Evolutionary conservation across 2,888 invertebrate genomes (phyloP).

Genomic region (Limenitis camilla): DNA sequence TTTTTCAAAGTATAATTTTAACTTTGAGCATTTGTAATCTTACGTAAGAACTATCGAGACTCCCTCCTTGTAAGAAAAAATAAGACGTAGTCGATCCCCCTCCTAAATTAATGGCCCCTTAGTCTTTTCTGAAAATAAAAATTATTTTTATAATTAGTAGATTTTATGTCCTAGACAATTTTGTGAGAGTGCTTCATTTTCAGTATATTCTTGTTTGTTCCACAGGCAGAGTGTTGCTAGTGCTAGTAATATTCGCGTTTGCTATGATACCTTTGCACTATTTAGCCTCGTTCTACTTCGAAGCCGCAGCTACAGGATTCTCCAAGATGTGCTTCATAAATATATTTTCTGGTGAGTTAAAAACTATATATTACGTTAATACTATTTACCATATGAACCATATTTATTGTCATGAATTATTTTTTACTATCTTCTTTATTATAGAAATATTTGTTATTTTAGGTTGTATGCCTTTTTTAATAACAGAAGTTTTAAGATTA

Average conservation of each 20-base stretch:
- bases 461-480: constrained; percentile 84
- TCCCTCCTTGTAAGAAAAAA: no score
- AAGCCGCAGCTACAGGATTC: constrained; percentile 84
- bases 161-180: no score
- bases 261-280: constrained; percentile 84
- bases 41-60: no score
- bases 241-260: constrained; percentile 80
- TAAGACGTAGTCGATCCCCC: no score
- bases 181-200: not conserved
- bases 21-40: no score
- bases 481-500: constrained; percentile 79
- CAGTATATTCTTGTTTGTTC: constrained; percentile 13
- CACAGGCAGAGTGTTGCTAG: constrained; percentile 75
- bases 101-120: no score
- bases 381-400: constrained; percentile 3
- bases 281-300: constrained; percentile 80
- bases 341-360: constrained; percentile 71
- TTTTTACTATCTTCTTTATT: not conserved
- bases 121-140: no score
- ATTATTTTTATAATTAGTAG: no score
- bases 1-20: no score
- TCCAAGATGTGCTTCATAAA: constrained; percentile 84
- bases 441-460: not conserved
- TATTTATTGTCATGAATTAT: not conserved
- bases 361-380: constrained; percentile 8